A percentile compares a stretch with the other conserved stretches of the same genome.
phyloP scores from a whole-genome alignment of 2,113 vertebrate genomes.

The Ctenodactylus gundi region DNA sequence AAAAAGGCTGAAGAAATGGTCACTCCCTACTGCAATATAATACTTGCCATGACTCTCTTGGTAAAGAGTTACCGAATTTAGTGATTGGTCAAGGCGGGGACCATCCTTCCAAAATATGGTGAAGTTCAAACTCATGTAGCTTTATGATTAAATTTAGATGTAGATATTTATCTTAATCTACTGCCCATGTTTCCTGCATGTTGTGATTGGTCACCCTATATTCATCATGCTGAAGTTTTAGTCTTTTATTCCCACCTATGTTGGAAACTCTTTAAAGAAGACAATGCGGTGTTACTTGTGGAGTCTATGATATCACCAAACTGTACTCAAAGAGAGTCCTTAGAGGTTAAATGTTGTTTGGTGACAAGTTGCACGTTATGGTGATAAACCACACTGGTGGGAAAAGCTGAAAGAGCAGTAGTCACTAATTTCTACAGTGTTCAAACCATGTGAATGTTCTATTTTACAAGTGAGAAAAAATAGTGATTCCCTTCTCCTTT shows the following conservation, averaged over 20 bases:
- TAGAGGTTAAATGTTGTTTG: neutral
- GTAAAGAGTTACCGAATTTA: neutral
- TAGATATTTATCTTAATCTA: neutral
- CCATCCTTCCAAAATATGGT: neutral
- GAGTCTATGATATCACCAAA: neutral
- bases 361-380: neutral
- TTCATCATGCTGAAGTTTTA: neutral
- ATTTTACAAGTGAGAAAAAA: neutral
- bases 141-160: neutral
- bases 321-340: neutral
- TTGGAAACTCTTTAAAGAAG: neutral
- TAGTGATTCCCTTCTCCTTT: neutral
- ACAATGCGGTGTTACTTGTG: neutral
- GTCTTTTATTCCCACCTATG: neutral
- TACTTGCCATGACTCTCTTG: neutral
- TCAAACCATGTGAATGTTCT: neutral
- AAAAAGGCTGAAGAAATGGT: neutral
- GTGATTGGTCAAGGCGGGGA: neutral
- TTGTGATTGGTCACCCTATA: neutral
- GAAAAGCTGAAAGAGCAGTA: neutral
- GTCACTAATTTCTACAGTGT: neutral
- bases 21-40: neutral
- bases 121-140: neutral
- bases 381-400: neutral
- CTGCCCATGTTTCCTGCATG: neutral